A percentile compares a stretch with the other conserved stretches of the same genome.
Evolutionary conservation across 2,888 invertebrate species (phyloP).

Genomic region (Dryocosmus kuriphilus): DNA sequence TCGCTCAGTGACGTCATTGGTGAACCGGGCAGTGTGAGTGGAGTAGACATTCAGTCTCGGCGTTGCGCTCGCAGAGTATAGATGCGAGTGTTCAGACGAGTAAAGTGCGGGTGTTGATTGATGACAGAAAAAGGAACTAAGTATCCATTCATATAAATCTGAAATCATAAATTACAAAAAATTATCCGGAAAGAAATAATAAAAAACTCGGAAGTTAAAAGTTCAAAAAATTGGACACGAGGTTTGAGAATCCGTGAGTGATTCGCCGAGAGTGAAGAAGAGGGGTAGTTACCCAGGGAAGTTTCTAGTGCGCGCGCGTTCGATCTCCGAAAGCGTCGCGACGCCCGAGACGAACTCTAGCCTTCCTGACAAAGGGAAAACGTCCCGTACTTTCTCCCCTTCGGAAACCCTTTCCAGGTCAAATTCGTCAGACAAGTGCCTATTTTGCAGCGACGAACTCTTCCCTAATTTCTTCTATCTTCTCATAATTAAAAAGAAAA

Average conservation of each 20-base stretch:
- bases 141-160: neutral
- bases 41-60: conserved; percentile 76
- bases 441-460: neutral
- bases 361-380: conserved; percentile 20
- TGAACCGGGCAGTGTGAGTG: conserved; percentile 67
- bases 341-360: neutral
- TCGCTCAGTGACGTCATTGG: conserved; percentile 72
- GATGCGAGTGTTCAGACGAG: conserved; percentile 16
- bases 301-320: conserved; percentile 7
- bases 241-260: conserved; percentile 28
- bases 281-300: conserved; percentile 19
- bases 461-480: neutral
- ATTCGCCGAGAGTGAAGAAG: conserved; percentile 8
- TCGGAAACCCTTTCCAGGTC: neutral
- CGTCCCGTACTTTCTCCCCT: conserved; percentile 5
- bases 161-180: neutral
- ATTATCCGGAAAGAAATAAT: neutral
- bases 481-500: neutral
- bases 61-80: conserved; percentile 64
- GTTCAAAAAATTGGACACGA: conserved; percentile 4
- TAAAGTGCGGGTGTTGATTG: neutral
- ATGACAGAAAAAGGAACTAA: conserved; percentile 21
- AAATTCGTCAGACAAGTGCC: neutral
- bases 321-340: conserved; percentile 17
- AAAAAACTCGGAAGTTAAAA: neutral